Conservation (phyloP, 2,888 invertebrate genomes). For the Eupithecia pulchellata region DNA sequence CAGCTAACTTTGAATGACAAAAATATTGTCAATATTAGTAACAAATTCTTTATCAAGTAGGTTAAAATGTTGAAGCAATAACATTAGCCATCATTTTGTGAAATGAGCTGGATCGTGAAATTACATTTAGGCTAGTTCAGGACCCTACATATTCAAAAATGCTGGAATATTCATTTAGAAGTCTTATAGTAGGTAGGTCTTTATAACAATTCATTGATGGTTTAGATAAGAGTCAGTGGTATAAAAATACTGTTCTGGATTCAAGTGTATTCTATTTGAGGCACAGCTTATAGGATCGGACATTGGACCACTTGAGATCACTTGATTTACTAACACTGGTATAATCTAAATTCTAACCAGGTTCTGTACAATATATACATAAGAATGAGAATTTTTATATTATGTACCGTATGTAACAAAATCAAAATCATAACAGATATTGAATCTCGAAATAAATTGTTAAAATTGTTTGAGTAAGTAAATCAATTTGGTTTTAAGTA, state of each 20-base stretch:
- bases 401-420: too few relatives aligned
- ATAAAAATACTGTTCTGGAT: background rate
- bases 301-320: slow-evolving; percentile 33
- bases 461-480: background rate
- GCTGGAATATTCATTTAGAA: background rate
- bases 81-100: background rate
- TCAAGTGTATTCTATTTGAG: slow-evolving; percentile 27
- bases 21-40: background rate
- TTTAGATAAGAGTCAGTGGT: background rate
- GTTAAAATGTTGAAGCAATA: background rate
- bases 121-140: background rate
- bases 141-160: background rate
- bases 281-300: slow-evolving; percentile 2
- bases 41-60: background rate
- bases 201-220: background rate
- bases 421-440: too few relatives aligned
- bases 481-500: background rate
- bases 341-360: background rate
- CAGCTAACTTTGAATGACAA: background rate
- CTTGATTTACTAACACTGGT: background rate
- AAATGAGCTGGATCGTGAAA: background rate
- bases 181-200: background rate
- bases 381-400: too few relatives aligned
- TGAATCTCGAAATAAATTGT: background rate
- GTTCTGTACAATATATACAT: background rate